phyloP scores from a whole-genome alignment of 2,888 invertebrate genomes.

The Aleiodes alternator region DNA sequence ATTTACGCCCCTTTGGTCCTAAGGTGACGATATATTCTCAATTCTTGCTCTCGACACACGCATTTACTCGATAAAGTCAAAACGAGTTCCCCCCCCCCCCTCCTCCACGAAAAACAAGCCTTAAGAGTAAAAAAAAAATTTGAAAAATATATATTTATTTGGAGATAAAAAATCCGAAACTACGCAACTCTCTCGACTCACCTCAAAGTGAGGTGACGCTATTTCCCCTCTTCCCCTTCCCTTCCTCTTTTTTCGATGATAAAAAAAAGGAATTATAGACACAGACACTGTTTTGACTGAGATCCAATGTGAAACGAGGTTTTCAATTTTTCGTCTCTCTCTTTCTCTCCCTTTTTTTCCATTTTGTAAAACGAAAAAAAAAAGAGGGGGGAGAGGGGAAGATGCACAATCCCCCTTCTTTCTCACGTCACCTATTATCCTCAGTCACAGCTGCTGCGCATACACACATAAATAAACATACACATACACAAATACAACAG shows the following conservation, averaged over 20 bases:
- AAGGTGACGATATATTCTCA: too few relatives aligned
- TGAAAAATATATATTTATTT: too few relatives aligned
- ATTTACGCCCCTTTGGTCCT: too few relatives aligned
- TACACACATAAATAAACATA: conserved; percentile 15
- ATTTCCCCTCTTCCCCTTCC: not conserved
- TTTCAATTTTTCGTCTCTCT: conserved; percentile 24
- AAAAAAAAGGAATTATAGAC: conserved; percentile 4
- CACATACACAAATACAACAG: conserved; percentile 9
- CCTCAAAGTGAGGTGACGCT: not conserved
- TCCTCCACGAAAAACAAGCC: too few relatives aligned
- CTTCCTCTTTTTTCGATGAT: not conserved
- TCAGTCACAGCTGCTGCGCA: conserved; percentile 36
- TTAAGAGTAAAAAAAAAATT: not conserved
- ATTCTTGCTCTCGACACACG: too few relatives aligned
- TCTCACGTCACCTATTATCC: conserved; percentile 26
- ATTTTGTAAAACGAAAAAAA: not conserved
- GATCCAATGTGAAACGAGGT: conserved; percentile 44
- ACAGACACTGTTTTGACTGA: conserved; percentile 33
- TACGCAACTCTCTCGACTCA: too few relatives aligned
- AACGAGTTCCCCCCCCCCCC: too few relatives aligned
- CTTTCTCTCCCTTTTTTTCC: conserved; percentile 43
- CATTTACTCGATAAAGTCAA: too few relatives aligned
- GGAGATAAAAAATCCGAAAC: too few relatives aligned
- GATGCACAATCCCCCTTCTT: conserved; percentile 1
- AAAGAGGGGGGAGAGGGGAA: not conserved